Base-by-base conservation (phyloP, 2,888 invertebrate species). In the Cephus pulcher region DNA sequence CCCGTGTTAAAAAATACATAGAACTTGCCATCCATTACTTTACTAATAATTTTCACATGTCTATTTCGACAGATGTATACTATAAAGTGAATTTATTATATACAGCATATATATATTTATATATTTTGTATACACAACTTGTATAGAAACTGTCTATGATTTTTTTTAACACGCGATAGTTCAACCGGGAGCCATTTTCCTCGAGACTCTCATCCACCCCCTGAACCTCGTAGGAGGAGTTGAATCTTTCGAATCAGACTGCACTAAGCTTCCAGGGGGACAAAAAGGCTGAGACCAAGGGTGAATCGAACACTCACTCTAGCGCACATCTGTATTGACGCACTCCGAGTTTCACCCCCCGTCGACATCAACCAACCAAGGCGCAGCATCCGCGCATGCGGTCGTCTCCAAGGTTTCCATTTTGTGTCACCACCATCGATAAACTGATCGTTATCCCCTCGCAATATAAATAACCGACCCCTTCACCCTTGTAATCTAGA, bases 301-400 rank as follows among this genome's bases (percentile, higher is more conserved):
- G 71, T 76, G 76, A 76, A 70, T 76, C 34, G 35, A 56, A 37
- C 32, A n/a, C 76, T 79, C 82, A 79, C 81, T 77, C 82, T 83
- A 84, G 81, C 86, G 79, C 73, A 79, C 74, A 79, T 79, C 79
- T 71, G 85, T 88, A 88, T 90, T 86, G 88, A 90, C 87, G 87
- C 86, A 86, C 84, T 85, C 86, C 84, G 85, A 82, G 76, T 77
- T 83, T 84, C 81, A 71, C 86, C 84, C 86, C 84, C 86, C 85
- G 85, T 82, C 82, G 70, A 79, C 80, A 81, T 83, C 84, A 84
- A 83, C 91, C 91, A 91, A 91, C 90, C 88, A 82, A 85, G 85
- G 80, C 85, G 79, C 90, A 90, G 90, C 90, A 90, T 90, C 90
- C 89, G 88, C 89, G 90, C 90, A 90, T 90, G 90, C 90, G 90